Conservation (phyloP, 1,140 invertebrate genomes). For the Melanaphis sacchari region DNA sequence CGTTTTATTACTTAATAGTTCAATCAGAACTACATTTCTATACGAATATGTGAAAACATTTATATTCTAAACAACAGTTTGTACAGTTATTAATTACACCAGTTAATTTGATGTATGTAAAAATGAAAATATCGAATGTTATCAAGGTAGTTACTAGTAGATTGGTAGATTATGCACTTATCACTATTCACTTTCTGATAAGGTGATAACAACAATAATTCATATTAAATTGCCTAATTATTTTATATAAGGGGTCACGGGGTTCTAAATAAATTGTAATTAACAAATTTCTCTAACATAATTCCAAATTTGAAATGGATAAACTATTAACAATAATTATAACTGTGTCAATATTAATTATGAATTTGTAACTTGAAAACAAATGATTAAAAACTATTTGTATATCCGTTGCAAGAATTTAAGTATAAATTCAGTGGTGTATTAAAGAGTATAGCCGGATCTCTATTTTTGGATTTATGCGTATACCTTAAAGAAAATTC, state of each 20-base stretch:
- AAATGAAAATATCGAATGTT: background rate
- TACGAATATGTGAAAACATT: background rate
- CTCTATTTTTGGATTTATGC: too few species aligned
- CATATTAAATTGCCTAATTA: background rate
- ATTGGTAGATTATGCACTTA: background rate
- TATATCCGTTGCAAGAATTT: background rate
- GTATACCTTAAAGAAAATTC: too few species aligned
- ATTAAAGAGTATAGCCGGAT: too few species aligned
- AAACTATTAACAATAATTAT: background rate
- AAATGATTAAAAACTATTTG: background rate
- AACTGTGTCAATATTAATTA: background rate
- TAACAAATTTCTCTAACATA: background rate
- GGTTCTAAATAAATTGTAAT: too few species aligned
- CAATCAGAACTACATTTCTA: background rate
- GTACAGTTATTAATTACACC: background rate
- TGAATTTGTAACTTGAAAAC: background rate
- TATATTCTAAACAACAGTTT: background rate
- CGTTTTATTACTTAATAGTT: background rate
- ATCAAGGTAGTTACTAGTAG: background rate
- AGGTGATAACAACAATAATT: background rate
- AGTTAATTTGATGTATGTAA: background rate
- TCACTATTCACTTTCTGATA: background rate
- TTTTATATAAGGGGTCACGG: background rate
- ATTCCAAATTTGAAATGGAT: background rate
- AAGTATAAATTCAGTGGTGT: too few species aligned